Evolutionary conservation across 35 echinoderm and acorn worm species (phyloP).

Genomic region (Hemicentrotus pulcherrimus): DNA sequence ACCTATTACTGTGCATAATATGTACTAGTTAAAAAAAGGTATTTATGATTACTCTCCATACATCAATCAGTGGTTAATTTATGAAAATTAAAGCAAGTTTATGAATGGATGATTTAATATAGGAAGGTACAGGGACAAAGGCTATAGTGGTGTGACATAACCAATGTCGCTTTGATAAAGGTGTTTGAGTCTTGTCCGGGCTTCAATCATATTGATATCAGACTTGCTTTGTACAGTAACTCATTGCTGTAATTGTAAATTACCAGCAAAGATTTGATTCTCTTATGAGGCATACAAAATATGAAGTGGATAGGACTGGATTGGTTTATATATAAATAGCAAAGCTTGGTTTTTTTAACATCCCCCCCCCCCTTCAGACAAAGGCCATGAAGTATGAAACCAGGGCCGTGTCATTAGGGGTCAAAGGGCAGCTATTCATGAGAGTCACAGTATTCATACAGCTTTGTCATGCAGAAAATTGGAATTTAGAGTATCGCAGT

Average conservation of each 20-base stretch:
- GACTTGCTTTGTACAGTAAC: background rate
- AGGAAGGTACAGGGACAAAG: too few species aligned
- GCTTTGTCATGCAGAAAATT: constrained; percentile 48
- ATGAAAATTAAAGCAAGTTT: too few species aligned
- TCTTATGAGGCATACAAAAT: too few species aligned
- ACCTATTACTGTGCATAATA: too few species aligned
- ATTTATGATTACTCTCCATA: too few species aligned
- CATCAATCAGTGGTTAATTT: too few species aligned
- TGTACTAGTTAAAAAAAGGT: too few species aligned
- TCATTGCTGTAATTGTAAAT: background rate
- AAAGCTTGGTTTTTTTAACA: background rate
- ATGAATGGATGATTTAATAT: too few species aligned
- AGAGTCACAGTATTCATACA: background rate
- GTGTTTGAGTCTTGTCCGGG: background rate
- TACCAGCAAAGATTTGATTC: too few species aligned
- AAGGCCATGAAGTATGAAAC: constrained; percentile 42
- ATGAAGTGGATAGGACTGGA: background rate
- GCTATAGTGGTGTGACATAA: background rate
- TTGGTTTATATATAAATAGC: constrained; percentile 33
- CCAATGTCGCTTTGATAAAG: background rate
- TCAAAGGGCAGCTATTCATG: constrained; percentile 29
- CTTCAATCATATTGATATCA: too few species aligned
- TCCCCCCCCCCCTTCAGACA: background rate
- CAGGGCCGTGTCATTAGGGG: constrained; percentile 37
- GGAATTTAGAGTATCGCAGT: constrained; percentile 17